Evolutionary conservation across 2,888 invertebrate species (phyloP).

Genomic region (Opisthograptis luteolata): DNA sequence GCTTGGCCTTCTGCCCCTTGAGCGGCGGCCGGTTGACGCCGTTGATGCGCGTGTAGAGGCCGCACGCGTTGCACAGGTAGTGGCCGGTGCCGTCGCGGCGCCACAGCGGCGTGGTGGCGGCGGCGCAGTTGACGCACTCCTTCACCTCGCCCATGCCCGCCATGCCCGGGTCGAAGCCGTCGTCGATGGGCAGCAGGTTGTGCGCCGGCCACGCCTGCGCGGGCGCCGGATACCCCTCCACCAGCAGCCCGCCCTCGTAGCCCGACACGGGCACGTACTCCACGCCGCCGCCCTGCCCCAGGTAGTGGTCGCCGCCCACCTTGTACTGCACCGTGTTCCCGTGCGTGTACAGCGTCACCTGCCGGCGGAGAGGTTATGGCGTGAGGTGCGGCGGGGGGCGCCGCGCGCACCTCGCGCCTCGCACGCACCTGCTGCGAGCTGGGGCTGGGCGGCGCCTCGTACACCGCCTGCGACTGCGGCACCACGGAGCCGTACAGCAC

Average conservation of each 20-base stretch:
- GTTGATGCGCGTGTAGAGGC: slow-evolving; percentile 92
- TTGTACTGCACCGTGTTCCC: slow-evolving; percentile 84
- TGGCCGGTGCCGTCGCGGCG: slow-evolving; percentile 99
- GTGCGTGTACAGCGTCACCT: slow-evolving; percentile 85
- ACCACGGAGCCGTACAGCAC: slow-evolving; percentile 76
- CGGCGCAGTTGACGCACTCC: slow-evolving; percentile 97
- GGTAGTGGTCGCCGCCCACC: slow-evolving; percentile 74
- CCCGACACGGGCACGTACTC: slow-evolving; percentile 78
- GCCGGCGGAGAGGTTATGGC: background rate
- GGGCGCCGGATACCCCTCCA: slow-evolving; percentile 71
- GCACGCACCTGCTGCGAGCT: slow-evolving; percentile 80
- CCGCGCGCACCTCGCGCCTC: background rate
- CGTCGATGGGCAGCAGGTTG: slow-evolving; percentile 74
- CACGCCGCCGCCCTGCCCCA: slow-evolving; percentile 66
- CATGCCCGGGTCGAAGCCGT: slow-evolving; percentile 80
- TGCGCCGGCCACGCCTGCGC: slow-evolving; percentile 76
- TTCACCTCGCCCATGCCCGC: slow-evolving; percentile 86
- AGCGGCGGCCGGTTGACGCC: slow-evolving; percentile 89
- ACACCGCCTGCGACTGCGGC: slow-evolving; percentile 74
- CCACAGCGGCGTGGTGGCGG: slow-evolving; percentile 97
- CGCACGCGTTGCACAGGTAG: slow-evolving; percentile 99
- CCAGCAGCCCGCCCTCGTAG: slow-evolving; percentile 75
- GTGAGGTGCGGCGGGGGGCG: background rate
- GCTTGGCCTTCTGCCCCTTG: slow-evolving; percentile 87
- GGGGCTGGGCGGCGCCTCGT: slow-evolving; percentile 84